Percentiles rank a stretch among this genome's conserved stretches.
phyloP scores from a whole-genome alignment of 2,797 vertebrate genomes.

The Diglossa cyanea region DNA sequence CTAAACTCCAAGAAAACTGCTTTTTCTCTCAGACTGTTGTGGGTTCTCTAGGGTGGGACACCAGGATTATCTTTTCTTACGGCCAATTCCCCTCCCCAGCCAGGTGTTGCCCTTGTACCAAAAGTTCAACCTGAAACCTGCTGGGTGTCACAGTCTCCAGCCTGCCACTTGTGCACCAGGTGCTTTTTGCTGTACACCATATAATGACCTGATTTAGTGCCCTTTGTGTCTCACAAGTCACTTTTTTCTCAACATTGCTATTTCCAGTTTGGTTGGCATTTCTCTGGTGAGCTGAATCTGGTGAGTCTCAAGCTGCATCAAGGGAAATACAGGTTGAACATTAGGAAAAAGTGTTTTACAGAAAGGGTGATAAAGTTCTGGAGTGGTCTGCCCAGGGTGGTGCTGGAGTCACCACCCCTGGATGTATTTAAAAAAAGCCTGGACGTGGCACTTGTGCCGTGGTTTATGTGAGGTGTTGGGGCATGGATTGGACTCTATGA shows the following conservation, averaged over 20 bases:
- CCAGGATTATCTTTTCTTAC: too few species aligned
- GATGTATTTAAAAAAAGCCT: neutral
- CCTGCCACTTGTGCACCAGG: neutral
- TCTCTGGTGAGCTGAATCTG: neutral
- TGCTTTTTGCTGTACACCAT: neutral
- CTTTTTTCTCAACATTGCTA: neutral
- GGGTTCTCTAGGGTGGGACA: neutral
- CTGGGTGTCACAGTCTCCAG: neutral
- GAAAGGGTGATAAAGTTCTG: neutral
- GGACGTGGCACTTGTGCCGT: neutral
- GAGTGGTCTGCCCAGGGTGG: neutral
- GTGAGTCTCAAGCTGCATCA: neutral
- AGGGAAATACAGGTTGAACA: neutral
- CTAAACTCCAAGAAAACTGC: neutral
- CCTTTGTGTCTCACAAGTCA: neutral
- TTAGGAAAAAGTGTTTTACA: neutral
- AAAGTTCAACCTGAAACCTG: neutral
- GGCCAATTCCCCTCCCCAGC: rapidly evolving
- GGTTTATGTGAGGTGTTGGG: neutral
- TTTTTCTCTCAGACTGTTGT: neutral
- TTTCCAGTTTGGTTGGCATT: neutral
- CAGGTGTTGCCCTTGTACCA: neutral
- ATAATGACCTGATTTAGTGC: neutral
- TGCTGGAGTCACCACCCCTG: neutral
- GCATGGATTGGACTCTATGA: neutral